Evolutionary conservation across 2,888 invertebrate genomes (phyloP).

Genomic region (Nemapogon koenigi): DNA sequence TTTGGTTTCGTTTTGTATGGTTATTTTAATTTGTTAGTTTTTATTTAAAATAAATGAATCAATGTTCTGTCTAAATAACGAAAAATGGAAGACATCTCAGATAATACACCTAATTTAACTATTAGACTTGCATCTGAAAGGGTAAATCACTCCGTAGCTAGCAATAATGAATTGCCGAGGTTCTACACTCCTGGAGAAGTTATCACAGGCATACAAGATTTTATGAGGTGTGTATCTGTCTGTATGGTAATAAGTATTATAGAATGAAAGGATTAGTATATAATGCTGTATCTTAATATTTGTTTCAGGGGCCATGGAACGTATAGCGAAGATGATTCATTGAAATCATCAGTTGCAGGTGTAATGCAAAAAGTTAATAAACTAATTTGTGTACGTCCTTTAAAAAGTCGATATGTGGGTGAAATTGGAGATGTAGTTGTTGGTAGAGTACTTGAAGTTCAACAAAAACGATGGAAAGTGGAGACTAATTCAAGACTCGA

Average conservation of each 20-base stretch:
- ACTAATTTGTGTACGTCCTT: conserved; percentile 87
- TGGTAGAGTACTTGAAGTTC: conserved; percentile 92
- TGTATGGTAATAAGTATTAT: conserved; percentile 1
- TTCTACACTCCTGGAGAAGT: conserved; percentile 89
- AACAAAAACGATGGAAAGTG: conserved; percentile 94
- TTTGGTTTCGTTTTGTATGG: too few relatives aligned
- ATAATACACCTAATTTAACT: too few relatives aligned
- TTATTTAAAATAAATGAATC: too few relatives aligned
- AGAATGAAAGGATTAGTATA: not conserved
- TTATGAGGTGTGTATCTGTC: conserved; percentile 75
- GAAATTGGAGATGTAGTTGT: conserved; percentile 98
- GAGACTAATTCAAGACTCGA: conserved; percentile 92
- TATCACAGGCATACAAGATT: conserved; percentile 81
- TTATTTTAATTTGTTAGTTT: too few relatives aligned
- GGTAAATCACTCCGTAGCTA: conserved; percentile 64
- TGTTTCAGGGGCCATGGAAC: conserved; percentile 92
- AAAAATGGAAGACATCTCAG: too few relatives aligned
- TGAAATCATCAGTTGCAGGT: conserved; percentile 94
- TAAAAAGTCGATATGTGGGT: conserved; percentile 89
- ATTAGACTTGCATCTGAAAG: conserved; percentile 71
- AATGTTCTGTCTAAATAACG: too few relatives aligned
- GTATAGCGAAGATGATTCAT: conserved; percentile 80
- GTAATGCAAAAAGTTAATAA: conserved; percentile 94
- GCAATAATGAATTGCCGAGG: conserved; percentile 66
- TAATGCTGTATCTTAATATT: conserved; percentile 3